Conservation (phyloP, 2,113 vertebrate genomes). For the Ammodytes marinus region DNA sequence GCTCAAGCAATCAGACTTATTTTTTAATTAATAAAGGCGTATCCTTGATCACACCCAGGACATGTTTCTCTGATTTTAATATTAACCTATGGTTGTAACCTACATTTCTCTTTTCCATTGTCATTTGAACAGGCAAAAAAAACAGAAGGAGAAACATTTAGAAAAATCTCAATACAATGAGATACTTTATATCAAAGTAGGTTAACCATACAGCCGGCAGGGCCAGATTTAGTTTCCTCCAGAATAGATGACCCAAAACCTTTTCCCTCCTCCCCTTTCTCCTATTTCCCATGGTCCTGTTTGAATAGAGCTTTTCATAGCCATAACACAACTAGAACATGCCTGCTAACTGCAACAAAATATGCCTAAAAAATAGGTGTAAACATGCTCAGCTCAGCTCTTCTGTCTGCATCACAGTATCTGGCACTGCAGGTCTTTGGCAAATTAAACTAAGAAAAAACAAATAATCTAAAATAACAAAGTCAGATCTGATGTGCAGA, state of each 20-base stretch:
- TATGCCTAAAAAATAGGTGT: conserved; percentile 10
- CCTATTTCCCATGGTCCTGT: conserved; percentile 56
- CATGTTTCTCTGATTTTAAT: conserved; percentile 18
- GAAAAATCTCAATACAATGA: conserved; percentile 56
- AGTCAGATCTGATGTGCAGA: not conserved
- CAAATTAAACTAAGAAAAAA: not conserved
- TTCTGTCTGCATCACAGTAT: not conserved
- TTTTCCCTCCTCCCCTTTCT: conserved; percentile 30
- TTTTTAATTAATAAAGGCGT: not conserved
- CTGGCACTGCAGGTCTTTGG: not conserved
- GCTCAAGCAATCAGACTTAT: not conserved
- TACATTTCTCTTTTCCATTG: conserved; percentile 18
- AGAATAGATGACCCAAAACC: conserved; percentile 85
- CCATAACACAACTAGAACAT: conserved; percentile 8
- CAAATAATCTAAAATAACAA: not conserved
- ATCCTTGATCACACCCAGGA: not conserved
- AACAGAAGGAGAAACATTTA: conserved; percentile 13
- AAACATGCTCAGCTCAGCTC: conserved; percentile 19
- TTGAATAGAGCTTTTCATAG: conserved; percentile 38
- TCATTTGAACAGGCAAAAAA: conserved; percentile 29
- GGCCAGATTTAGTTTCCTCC: conserved; percentile 74
- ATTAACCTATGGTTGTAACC: conserved; percentile 28
- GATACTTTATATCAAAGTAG: conserved; percentile 72
- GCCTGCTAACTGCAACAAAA: conserved; percentile 27
- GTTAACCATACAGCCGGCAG: conserved; percentile 73